phyloP scores from a whole-genome alignment of 2,888 invertebrate genomes.

The Ochropleura plecta region DNA sequence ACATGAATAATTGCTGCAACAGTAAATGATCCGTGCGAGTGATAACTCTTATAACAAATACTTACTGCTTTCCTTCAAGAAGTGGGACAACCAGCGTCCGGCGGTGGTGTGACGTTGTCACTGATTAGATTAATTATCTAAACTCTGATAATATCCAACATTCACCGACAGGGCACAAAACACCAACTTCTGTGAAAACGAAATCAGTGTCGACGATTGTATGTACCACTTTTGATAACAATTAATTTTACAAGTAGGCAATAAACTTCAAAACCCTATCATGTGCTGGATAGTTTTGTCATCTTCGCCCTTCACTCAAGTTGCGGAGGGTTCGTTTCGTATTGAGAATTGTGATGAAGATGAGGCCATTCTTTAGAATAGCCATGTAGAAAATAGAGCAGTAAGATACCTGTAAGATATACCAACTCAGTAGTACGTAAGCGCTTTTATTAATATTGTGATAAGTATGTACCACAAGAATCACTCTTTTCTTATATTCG shows the following conservation, averaged over 20 bases:
- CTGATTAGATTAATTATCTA: conserved; percentile 69
- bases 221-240: conserved; percentile 1
- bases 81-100: conserved; percentile 67
- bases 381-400: not conserved
- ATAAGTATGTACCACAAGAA: too few species aligned
- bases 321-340: not conserved
- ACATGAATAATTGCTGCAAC: conserved; percentile 65
- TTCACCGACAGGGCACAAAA: conserved; percentile 14
- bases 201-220: conserved; percentile 2
- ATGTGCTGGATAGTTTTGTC: not conserved
- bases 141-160: conserved; percentile 13
- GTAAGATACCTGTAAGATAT: not conserved
- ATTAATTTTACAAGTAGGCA: not conserved
- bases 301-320: not conserved
- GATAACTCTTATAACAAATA: conserved; percentile 69
- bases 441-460: too few species aligned
- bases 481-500: too few species aligned
- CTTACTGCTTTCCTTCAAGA: conserved; percentile 61
- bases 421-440: too few species aligned
- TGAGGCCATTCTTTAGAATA: not conserved
- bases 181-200: conserved; percentile 20
- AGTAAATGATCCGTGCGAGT: conserved; percentile 74
- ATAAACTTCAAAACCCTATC: too few species aligned
- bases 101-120: conserved; percentile 15
- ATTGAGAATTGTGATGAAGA: too few species aligned